Evolutionary conservation across 92 coral and sea anemone genomes (phyloP), one percentile per base, ranked within the genome.

Genomic region (Heliopora coerulea): DNA sequence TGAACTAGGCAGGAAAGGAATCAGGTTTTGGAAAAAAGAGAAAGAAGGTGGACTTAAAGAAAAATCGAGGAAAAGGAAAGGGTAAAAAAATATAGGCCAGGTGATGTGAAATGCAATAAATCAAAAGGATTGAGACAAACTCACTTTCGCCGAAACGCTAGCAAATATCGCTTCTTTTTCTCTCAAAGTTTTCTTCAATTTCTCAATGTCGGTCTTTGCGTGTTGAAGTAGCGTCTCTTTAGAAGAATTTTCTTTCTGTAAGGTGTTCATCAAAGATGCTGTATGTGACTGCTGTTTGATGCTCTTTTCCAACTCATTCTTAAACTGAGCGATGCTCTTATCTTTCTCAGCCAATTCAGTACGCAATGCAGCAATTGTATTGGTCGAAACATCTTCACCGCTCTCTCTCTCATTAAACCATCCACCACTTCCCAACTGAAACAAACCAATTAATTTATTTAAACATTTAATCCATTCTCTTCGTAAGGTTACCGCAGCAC

Each of bases 191-290:
- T 86, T 91, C 86, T 86, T 91, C 35, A 83, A 81, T 49, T 89
- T 91, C 49, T 81, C 93, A 44, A 86, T 75, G 68, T 91, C 91
- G 10, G 62, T 59, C 68, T 89, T 91, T 1, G 87, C 86, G 72
- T 91, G 97, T 8, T 89, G 91, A n/a, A 86, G 68, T 49, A 91
- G 69, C 10, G 96, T 80, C 64, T 91, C 97, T 70, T 91, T 91
- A 10, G 97, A 88, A 8, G 96, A 89, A 83, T 86, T 91, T 27
- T 91, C 97, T 48, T 95, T 72, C 79, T 91, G 97, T 28, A 91
- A 54, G 26, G 89, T 85, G 77, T 91, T 91, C 87, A 91, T 78
- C 15, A 91, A 68, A 4, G 87, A 83, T 10, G 96, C 80, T 2
- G 96, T 85, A 69, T 91, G 97, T 56, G 82, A 63, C 78, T 86